These are phyloP conservation scores for Theodoxus fluviatilis DNA, from an alignment of 2,888 invertebrate genomes.

Conservation along the genomic window DNA sequence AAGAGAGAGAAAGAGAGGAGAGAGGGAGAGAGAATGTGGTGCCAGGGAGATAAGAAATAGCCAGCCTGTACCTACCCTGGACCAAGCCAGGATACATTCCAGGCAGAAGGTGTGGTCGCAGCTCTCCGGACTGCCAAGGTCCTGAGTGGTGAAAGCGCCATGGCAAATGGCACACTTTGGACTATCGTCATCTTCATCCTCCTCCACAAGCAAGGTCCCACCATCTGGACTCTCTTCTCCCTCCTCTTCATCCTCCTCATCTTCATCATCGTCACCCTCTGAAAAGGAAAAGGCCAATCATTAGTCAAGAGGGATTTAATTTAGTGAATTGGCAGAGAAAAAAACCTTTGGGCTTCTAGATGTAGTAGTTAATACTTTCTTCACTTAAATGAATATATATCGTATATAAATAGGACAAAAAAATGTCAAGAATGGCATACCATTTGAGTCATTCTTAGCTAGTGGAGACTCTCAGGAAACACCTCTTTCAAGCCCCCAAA, in stretches of 20 bases:
- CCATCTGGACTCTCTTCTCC: slow-evolving; percentile 32
- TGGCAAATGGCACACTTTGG: slow-evolving; percentile 87
- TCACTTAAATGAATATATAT: too few species aligned
- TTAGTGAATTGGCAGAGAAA: too few species aligned
- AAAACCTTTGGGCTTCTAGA: too few species aligned
- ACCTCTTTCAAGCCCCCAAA: too few species aligned
- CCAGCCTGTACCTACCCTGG: slow-evolving; percentile 73
- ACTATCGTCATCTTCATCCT: slow-evolving; percentile 46
- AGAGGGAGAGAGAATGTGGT: background rate
- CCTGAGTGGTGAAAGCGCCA: slow-evolving; percentile 77
- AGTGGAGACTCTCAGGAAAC: too few species aligned
- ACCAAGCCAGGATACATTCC: slow-evolving; percentile 90
- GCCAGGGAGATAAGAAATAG: background rate
- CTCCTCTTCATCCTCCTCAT: slow-evolving; percentile 33
- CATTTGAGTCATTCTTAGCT: too few species aligned
- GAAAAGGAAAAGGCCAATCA: too few species aligned
- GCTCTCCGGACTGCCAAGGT: slow-evolving; percentile 83
- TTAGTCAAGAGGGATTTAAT: too few species aligned
- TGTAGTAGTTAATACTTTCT: too few species aligned
- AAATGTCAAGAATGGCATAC: too few species aligned
- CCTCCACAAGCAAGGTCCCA: slow-evolving; percentile 41
- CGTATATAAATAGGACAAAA: too few species aligned
- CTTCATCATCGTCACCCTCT: slow-evolving; percentile 31
- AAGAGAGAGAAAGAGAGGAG: background rate
- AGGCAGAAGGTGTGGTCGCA: slow-evolving; percentile 91